phyloP scores from a whole-genome alignment of 2,797 vertebrate genomes.

The Phrynocephalus guinanensis region DNA sequence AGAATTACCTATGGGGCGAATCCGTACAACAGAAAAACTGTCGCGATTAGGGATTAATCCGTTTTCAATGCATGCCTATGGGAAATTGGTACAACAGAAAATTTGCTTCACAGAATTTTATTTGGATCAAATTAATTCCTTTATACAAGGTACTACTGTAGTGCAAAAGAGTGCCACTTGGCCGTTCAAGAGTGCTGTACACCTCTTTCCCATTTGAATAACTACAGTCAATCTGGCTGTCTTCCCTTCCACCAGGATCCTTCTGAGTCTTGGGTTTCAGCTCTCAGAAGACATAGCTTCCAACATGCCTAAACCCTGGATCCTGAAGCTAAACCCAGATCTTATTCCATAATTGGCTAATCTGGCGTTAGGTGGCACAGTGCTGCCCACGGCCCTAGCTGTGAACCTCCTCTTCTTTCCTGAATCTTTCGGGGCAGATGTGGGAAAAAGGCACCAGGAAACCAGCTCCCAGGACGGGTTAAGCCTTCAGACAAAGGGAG shows the following conservation, averaged over 20 bases:
- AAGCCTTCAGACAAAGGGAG: constrained; percentile 15
- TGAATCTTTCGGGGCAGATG: background rate
- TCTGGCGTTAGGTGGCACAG: background rate
- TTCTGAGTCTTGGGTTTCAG: background rate
- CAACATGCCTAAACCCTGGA: too few relatives aligned
- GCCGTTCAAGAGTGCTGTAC: background rate
- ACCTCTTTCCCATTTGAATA: background rate
- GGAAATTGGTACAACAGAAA: too few relatives aligned
- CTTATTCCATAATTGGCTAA: background rate
- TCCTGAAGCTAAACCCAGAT: background rate
- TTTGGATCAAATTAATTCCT: too few relatives aligned
- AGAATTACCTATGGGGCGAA: too few relatives aligned
- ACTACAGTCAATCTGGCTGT: background rate
- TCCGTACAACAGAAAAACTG: too few relatives aligned
- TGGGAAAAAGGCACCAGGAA: background rate
- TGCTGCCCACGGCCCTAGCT: too few relatives aligned
- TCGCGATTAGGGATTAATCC: too few relatives aligned
- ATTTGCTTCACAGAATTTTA: too few relatives aligned
- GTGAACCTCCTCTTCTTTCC: background rate
- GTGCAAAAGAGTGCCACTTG: background rate
- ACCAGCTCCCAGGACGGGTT: background rate
- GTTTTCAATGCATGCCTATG: too few relatives aligned
- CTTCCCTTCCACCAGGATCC: background rate
- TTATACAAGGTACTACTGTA: too few relatives aligned
- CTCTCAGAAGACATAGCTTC: background rate